Conservation (phyloP, 2,113 vertebrate genomes). For the Saccopteryx leptura region DNA sequence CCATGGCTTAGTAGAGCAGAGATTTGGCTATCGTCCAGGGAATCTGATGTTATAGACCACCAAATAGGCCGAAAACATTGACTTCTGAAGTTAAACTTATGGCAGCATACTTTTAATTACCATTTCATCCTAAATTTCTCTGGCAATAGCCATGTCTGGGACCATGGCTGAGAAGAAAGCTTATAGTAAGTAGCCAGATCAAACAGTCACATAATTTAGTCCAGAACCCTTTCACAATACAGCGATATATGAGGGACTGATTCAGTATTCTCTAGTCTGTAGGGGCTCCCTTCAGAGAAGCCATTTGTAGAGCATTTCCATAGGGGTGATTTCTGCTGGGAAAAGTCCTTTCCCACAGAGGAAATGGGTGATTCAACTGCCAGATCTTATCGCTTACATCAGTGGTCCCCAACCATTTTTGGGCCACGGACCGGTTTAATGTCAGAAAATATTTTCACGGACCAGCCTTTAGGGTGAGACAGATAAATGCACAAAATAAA, state of each 20-base stretch:
- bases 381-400: not conserved
- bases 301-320: conserved; percentile 19
- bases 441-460: no score
- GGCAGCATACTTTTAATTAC: conserved; percentile 27
- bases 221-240: not conserved
- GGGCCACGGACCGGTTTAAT: no score
- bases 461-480: no score
- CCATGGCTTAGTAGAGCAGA: not conserved
- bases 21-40: not conserved
- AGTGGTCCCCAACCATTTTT: no score
- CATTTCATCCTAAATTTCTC: conserved; percentile 41
- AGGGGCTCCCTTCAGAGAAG: not conserved
- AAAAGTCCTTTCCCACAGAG: conserved; percentile 31
- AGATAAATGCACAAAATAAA: no score
- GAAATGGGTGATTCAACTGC: not conserved
- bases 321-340: not conserved
- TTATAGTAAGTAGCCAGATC: not conserved
- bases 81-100: not conserved
- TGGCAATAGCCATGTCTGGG: not conserved
- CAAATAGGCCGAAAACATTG: conserved; percentile 21
- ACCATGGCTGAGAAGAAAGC: not conserved
- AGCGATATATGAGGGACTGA: not conserved
- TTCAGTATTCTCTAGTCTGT: not conserved
- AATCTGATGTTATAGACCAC: not conserved
- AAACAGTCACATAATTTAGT: not conserved